These are phyloP conservation scores for Pomatorhinus ruficollis DNA, from an alignment of 2,113 vertebrate species.

Conservation along the genomic window DNA sequence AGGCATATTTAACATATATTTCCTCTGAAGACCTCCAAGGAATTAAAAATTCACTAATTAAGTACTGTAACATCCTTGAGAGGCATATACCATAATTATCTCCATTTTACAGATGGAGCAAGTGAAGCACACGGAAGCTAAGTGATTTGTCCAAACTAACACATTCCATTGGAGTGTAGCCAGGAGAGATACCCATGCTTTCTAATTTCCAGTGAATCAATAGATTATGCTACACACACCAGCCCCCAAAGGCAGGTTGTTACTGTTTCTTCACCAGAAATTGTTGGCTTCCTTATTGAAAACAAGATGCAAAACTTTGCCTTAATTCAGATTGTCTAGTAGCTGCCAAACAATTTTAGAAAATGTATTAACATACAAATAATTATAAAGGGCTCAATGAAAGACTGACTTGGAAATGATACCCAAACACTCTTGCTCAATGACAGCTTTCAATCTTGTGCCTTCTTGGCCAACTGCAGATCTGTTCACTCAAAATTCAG, in stretches of 20 bases:
- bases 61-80: constrained; percentile 50
- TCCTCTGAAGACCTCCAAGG: constrained; percentile 39
- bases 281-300: constrained; percentile 5
- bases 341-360: not conserved
- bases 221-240: constrained; percentile 22
- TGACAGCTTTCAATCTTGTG: not conserved
- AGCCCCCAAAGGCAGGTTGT: constrained; percentile 1
- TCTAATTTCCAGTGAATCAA: constrained; percentile 38
- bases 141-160: constrained; percentile 54
- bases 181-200: constrained; percentile 27
- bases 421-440: not conserved
- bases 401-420: not conserved
- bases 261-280: constrained; percentile 5
- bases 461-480: not conserved
- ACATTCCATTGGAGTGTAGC: constrained; percentile 35
- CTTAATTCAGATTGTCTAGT: not conserved
- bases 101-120: constrained; percentile 55
- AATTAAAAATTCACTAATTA: constrained; percentile 59
- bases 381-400: not conserved
- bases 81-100: constrained; percentile 63
- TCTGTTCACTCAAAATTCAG: not conserved
- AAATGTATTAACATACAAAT: not conserved
- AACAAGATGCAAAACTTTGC: constrained; percentile 31
- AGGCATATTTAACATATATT: constrained; percentile 35
- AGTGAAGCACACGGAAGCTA: constrained; percentile 53